Evolutionary conservation across 1,140 invertebrate species (phyloP).

Genomic region (Drosophila varians): DNA sequence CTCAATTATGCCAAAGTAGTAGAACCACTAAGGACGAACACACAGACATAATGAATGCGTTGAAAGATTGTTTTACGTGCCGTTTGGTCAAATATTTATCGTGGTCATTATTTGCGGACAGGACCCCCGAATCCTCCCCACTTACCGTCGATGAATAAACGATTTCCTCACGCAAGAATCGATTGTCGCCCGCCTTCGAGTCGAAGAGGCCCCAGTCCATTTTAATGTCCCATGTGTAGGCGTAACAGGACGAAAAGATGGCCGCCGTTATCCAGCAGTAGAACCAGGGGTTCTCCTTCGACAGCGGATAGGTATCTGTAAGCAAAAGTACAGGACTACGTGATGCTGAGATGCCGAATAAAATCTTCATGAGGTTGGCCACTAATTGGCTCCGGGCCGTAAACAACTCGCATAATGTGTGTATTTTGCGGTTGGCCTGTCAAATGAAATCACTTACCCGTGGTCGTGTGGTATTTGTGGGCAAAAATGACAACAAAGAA

Average conservation of each 20-base stretch:
- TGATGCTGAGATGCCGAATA: slow-evolving; percentile 33
- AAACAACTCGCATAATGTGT: slow-evolving; percentile 57
- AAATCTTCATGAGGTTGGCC: slow-evolving; percentile 48
- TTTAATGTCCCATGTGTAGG: slow-evolving; percentile 97
- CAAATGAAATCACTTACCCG: slow-evolving; percentile 58
- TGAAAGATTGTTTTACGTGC: slow-evolving; percentile 75
- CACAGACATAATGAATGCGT: slow-evolving; percentile 51
- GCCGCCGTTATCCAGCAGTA: slow-evolving; percentile 91
- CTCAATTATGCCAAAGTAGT: slow-evolving; percentile 98
- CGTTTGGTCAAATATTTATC: slow-evolving; percentile 71
- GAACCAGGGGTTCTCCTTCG: slow-evolving; percentile 91
- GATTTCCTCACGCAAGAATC: slow-evolving; percentile 90
- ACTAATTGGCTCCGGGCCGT: slow-evolving; percentile 61
- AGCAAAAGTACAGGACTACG: neutral
- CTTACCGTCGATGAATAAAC: slow-evolving; percentile 89
- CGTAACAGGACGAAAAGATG: slow-evolving; percentile 93
- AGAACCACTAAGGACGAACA: slow-evolving; percentile 88
- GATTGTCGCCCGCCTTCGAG: slow-evolving; percentile 91
- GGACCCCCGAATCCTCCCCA: neutral
- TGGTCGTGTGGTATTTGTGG: slow-evolving; percentile 76
- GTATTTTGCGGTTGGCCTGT: neutral
- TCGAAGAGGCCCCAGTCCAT: slow-evolving; percentile 99
- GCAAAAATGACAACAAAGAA: slow-evolving; percentile 83
- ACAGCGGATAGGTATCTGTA: slow-evolving; percentile 86
- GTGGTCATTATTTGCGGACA: slow-evolving; percentile 55